A percentile compares a stretch with the other conserved stretches of the same genome.
Conservation (phyloP, 2,797 vertebrate species). For the Chaetodon trifasciatus region DNA sequence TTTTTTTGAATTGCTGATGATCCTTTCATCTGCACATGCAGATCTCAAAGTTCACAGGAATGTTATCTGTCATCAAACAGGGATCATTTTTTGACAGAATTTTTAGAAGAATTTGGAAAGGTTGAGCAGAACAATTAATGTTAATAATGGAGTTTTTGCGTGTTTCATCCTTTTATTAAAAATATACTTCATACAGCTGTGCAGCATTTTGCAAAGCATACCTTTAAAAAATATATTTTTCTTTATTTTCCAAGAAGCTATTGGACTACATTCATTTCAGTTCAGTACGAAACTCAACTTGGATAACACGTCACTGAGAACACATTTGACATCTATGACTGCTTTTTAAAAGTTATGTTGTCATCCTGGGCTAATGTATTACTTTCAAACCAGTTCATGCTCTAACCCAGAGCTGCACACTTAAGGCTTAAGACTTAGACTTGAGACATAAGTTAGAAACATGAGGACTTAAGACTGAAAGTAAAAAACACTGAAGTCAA, state of each 20-base stretch:
- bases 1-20: conserved; percentile 52
- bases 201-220: conserved; percentile 8
- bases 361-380: not conserved
- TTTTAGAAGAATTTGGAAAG: conserved; percentile 21
- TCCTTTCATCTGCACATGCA: conserved; percentile 63
- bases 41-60: conserved; percentile 68
- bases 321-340: not conserved
- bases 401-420: not conserved
- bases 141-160: conserved; percentile 15
- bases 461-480: not conserved
- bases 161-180: conserved; percentile 14
- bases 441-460: not conserved
- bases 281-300: not conserved
- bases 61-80: conserved; percentile 51
- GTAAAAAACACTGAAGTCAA: not conserved
- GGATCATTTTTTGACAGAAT: conserved; percentile 36
- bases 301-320: not conserved
- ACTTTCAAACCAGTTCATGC: not conserved
- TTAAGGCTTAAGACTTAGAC: not conserved
- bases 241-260: not conserved
- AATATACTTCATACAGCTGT: conserved; percentile 1
- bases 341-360: conserved; percentile 1
- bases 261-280: not conserved
- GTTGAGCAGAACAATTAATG: conserved; percentile 21
- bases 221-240: not conserved